A percentile compares a stretch with the other conserved stretches of the same genome.
Evolutionary conservation across 2,113 vertebrate species (phyloP).

Genomic region (Elaphurus davidianus): DNA sequence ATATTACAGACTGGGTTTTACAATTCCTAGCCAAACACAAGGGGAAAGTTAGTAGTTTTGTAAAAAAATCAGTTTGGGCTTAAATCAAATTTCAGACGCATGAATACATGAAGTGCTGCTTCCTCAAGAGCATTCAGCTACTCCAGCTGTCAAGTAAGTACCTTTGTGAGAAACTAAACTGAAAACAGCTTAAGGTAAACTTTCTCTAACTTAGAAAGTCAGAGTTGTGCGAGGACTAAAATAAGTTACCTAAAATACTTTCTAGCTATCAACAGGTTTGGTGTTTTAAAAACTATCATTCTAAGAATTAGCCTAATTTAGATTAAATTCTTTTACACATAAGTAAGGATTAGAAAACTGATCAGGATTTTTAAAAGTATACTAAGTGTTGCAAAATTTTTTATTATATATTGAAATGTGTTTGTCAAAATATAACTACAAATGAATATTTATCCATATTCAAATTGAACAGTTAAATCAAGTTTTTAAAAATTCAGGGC

Average conservation of each 20-base stretch:
- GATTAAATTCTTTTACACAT: not conserved
- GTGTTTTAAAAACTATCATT: not conserved
- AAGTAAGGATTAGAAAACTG: not conserved
- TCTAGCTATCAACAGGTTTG: not conserved
- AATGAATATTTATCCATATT: not conserved
- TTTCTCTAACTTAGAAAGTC: not conserved
- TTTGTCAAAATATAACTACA: slow-evolving; percentile 27
- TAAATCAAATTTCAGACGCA: not conserved
- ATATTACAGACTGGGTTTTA: not conserved
- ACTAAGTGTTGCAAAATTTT: not conserved
- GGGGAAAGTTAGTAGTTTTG: not conserved
- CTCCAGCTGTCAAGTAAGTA: not conserved
- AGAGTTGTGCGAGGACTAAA: not conserved
- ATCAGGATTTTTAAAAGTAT: not conserved
- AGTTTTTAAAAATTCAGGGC: not conserved
- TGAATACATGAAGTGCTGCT: not conserved
- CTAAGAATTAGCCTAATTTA: not conserved
- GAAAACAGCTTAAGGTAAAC: not conserved
- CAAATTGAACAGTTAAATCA: slow-evolving; percentile 9
- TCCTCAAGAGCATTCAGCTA: not conserved
- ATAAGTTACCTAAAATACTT: not conserved
- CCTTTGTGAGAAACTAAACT: not conserved
- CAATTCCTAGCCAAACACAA: not conserved
- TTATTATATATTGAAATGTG: not conserved
- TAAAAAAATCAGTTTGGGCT: not conserved